Evolutionary conservation across 2,888 invertebrate species (phyloP), one percentile per base, ranked within the genome.

Genomic region (Callyntrura sp.): DNA sequence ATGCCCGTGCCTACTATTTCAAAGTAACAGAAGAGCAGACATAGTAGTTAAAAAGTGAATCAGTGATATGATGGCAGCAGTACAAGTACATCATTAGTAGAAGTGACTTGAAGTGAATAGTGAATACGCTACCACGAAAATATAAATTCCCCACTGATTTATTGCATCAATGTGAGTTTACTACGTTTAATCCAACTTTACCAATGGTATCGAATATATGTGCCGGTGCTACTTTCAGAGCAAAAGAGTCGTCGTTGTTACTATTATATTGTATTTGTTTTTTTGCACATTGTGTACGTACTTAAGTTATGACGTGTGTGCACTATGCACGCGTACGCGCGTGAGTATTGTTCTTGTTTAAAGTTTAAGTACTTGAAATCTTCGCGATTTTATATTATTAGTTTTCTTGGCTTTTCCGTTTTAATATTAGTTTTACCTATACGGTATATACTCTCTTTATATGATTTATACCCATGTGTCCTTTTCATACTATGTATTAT

Each of bases 81-180:
- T 51, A 35, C 2, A 35, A 35, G 35, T n/a, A n/a, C n/a, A n/a
- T 6, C 35, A 6, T 35, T 35, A 35, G 35, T 35, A 35, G 35
- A 35, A 35, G 35, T 35, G 35, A 35, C 35, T 35, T 35, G 35
- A 6, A 4, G 35, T 6, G 35, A 23, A 51, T 12, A 23, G 48
- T 82, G 82, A 82, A 65, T 82, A n/a, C n/a, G 82, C 65, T 65
- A 82, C 82, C 82, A 82, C 65, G 48, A 82, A 43, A 65, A 62
- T 82, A 76, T 48, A 45, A 76, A 76, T 76, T 76, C 48, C 48
- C 73, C 48, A 76, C 73, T 76, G 73, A 76, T 76, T 76, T 35
- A 35, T 35, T 76, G 23, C 45, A 70, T 35, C 45, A 43, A 20
- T 11, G n/a, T 20, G 45, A 76, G 73, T 76, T 76, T 76, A 76